Evolutionary conservation across 2,797 vertebrate genomes (phyloP).

Genomic region (Otolemur crassicaudatus): DNA sequence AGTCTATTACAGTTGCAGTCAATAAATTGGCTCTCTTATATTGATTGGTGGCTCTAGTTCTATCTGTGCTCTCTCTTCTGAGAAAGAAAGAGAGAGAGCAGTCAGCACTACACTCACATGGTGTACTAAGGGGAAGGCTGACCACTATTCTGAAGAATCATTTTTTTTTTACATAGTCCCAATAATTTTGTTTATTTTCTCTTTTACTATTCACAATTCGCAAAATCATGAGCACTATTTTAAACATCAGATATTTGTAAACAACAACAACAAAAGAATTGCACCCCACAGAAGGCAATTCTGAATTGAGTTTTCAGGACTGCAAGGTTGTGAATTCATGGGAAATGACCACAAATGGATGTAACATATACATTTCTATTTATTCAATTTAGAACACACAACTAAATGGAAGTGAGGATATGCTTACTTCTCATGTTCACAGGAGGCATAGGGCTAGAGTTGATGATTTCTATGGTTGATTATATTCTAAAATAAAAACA

Average conservation of each 20-base stretch:
- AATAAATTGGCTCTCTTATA: slow-evolving; percentile 12
- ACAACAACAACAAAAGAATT: neutral
- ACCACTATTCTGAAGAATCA: neutral
- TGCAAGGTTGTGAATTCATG: neutral
- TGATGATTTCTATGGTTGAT: neutral
- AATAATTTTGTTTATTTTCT: neutral
- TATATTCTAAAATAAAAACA: neutral
- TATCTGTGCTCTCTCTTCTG: neutral
- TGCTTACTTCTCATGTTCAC: neutral
- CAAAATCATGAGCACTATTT: neutral
- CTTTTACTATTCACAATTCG: neutral
- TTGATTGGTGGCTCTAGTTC: neutral
- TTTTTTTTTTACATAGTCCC: neutral
- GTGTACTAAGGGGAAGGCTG: neutral
- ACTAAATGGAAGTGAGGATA: neutral
- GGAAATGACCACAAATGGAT: neutral
- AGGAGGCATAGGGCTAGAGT: neutral
- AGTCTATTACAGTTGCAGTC: slow-evolving; percentile 41
- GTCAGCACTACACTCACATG: neutral
- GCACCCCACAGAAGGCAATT: neutral
- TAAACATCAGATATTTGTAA: neutral
- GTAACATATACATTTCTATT: neutral
- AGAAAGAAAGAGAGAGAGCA: neutral
- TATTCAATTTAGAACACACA: neutral
- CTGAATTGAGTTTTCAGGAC: neutral